Evolutionary conservation across 2,113 vertebrate species (phyloP), one percentile per base, ranked within the genome.

Genomic region (Calidris pygmaea): DNA sequence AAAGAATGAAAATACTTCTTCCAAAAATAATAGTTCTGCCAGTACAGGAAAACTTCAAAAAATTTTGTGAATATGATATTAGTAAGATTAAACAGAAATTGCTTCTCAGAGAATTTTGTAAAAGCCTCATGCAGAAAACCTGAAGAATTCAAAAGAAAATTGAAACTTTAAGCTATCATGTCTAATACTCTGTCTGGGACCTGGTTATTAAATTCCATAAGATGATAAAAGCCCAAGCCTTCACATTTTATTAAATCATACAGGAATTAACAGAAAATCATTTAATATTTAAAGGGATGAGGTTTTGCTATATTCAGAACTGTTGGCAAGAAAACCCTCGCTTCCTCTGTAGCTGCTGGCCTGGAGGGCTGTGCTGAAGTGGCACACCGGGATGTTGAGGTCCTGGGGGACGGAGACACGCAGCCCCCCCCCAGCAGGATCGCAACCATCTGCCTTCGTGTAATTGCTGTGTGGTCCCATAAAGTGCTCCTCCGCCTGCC

Each of bases 191-290:
- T 87, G 34, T 34, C 79, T 90, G 83, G 76, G 83, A 78, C 48
- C 80, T 41, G 43, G 30, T 89, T 94, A 95, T 92, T 97, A 90
- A 92, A 92, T 95, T 91, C 88, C 3, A 0, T 87, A 56, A 89
- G 60, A 86, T 63, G 87, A 85, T 80, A 88, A 90, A 94, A 78
- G 12, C 56, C n/a, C 27, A 63, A 50, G 74, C 48, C 47, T 74
- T 95, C 76, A 48, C 47, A 29, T 94, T 95, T 88, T 81, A 87
- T 96, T 96, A 85, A 94, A 86, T 84, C 76, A 92, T 39, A 21
- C 7, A 50, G 43, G 68, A 90, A 88, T 90, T 94, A 92, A 19
- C 56, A 83, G 75, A 29, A 59, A 72, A 65, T 83, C 21, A 72
- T 58, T 77, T 84, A 67, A 76, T 72, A 52, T 77, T 66, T 56